Percentiles rank a stretch among this genome's conserved stretches.
phyloP scores from a whole-genome alignment of 2,797 vertebrate genomes.

The Cryptoprocta ferox region DNA sequence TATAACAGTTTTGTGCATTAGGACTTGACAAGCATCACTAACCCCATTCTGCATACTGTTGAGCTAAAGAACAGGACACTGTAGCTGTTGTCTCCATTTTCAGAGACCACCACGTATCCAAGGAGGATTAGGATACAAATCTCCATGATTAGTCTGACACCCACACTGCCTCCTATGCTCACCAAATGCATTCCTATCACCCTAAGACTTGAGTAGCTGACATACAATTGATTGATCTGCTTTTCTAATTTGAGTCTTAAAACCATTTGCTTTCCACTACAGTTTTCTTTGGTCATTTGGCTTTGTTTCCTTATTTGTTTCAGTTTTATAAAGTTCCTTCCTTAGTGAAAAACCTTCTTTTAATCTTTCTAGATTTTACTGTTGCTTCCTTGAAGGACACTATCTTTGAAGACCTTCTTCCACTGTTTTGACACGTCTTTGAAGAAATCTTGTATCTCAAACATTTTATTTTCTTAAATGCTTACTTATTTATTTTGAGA shows the following conservation, averaged over 20 bases:
- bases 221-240: background rate
- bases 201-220: background rate
- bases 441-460: background rate
- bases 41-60: background rate
- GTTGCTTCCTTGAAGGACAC: background rate
- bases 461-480: background rate
- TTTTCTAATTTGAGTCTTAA: constrained; percentile 16
- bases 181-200: background rate
- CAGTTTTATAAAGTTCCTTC: background rate
- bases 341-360: background rate
- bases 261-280: background rate
- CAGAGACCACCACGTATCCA: background rate
- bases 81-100: background rate
- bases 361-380: background rate
- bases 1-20: background rate
- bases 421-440: background rate
- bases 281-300: background rate
- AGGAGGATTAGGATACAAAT: background rate
- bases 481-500: too few relatives aligned
- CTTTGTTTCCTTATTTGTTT: background rate
- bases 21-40: background rate
- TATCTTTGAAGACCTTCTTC: background rate
- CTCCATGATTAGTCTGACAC: background rate
- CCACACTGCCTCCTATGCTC: background rate
- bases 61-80: background rate